phyloP scores from a whole-genome alignment of 2,797 vertebrate genomes.

The Danionella dracula region DNA sequence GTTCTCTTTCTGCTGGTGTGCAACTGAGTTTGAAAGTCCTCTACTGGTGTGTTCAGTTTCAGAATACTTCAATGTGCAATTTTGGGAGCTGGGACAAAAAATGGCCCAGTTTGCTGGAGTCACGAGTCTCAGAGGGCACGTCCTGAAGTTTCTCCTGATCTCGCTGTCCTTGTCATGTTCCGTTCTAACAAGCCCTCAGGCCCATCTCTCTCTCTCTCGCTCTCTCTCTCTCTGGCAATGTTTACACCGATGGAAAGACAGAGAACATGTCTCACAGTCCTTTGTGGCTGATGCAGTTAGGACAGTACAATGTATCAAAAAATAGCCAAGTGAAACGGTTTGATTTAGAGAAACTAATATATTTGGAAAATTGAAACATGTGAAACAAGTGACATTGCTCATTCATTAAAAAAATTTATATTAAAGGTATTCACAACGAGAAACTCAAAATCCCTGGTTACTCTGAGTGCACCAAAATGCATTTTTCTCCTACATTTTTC shows the following conservation, averaged over 20 bases:
- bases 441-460: too few relatives aligned
- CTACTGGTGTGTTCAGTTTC: background rate
- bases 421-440: too few relatives aligned
- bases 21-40: background rate
- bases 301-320: background rate
- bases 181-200: conserved; percentile 46
- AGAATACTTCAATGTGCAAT: background rate
- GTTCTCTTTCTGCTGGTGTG: background rate
- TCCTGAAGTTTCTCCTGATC: conserved; percentile 27
- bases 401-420: too few relatives aligned
- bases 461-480: too few relatives aligned
- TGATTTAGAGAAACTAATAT: too few relatives aligned
- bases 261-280: background rate
- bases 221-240: background rate
- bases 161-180: conserved; percentile 45
- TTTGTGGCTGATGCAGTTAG: background rate
- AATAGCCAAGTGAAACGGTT: too few relatives aligned
- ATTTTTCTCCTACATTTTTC: too few relatives aligned
- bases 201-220: background rate
- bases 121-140: background rate
- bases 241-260: background rate
- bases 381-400: too few relatives aligned
- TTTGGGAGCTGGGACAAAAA: background rate
- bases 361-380: too few relatives aligned
- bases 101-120: conserved; percentile 2